These are phyloP conservation scores for Cervus canadensis DNA, from an alignment of 2,113 vertebrate genomes.

Conservation along the genomic window DNA sequence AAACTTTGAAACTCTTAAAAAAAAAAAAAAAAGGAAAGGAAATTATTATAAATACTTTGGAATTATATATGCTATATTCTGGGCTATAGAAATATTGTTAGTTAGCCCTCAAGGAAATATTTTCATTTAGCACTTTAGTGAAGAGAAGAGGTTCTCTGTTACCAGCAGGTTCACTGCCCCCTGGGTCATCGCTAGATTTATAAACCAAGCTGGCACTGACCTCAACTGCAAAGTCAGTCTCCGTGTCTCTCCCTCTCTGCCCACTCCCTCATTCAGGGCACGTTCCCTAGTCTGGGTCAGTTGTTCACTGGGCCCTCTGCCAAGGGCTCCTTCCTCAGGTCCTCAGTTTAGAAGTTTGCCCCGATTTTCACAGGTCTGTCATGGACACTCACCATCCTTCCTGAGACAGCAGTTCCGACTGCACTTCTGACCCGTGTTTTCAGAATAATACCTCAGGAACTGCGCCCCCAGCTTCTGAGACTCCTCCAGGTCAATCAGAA, in stretches of 20 bases:
- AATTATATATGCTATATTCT: neutral
- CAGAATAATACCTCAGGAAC: constrained; percentile 84
- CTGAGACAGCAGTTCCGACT: constrained; percentile 90
- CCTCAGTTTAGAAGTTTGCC: neutral
- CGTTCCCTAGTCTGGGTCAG: neutral
- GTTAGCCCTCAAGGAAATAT: neutral
- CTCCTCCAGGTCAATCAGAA: constrained; percentile 86
- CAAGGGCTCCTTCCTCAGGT: neutral
- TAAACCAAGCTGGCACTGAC: neutral
- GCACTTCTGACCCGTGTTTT: constrained; percentile 87
- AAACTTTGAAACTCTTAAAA: too few species aligned
- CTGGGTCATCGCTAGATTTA: neutral
- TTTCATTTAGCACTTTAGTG: neutral
- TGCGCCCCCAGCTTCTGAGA: constrained; percentile 89
- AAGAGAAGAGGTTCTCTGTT: neutral
- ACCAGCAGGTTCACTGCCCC: neutral
- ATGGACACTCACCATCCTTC: constrained; percentile 76
- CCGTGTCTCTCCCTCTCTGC: neutral
- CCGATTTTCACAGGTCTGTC: neutral
- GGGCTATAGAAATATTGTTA: neutral
- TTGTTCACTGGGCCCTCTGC: neutral
- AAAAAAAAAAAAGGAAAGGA: neutral
- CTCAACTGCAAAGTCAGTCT: neutral
- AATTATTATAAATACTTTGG: neutral
- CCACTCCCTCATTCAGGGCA: neutral